Evolutionary conservation across 2,888 invertebrate species (phyloP), one percentile per base, ranked within the genome.

Genomic region (Harmothoe impar): DNA sequence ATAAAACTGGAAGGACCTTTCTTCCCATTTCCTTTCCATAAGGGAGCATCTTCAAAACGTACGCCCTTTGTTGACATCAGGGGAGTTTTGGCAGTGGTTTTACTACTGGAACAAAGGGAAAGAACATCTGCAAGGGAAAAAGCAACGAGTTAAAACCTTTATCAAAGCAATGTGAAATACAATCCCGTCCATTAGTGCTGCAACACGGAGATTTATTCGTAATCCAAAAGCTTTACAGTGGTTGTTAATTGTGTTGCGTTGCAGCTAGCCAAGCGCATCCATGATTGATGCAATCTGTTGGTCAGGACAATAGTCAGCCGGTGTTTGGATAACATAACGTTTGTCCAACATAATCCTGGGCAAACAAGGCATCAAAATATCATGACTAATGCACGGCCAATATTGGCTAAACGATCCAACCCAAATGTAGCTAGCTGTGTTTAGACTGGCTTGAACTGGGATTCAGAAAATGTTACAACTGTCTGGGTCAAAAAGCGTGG

Each of bases 191-290:
- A 72, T 72, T 72, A 72, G 31, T 23, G 29, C 29, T 72, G 25
- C 72, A 29, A 7, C 72, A 23, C 31, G 31, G 72, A n/a, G 72
- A n/a, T 72, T 72, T 72, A 72, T 72, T 25, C 72, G 5, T 25
- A n/a, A 72, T 62, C 72, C 5, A 29, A 72, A 12, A 29, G 29
- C 29, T 29, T n/a, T n/a, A 1, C 72, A 29, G 25, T 29, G 1
- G 0, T 0, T 72, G 31, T 72, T 72, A 72, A 72, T 72, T 72
- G 72, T 62, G 62, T 62, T 62, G 62, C 23, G 62, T 62, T n/a
- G 62, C 43, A 62, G 62, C 62, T n/a, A 20, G 62, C 62, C 62
- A 20, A n/a, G n/a, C 62, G 62, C 62, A 62, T 62, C 62, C 62
- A 62, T 62, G 62, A 62, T 62, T 62, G 62, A 62, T 62, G 62